Evolutionary conservation across 1,140 invertebrate genomes (phyloP).

Genomic region (Marisa cornuarietis): DNA sequence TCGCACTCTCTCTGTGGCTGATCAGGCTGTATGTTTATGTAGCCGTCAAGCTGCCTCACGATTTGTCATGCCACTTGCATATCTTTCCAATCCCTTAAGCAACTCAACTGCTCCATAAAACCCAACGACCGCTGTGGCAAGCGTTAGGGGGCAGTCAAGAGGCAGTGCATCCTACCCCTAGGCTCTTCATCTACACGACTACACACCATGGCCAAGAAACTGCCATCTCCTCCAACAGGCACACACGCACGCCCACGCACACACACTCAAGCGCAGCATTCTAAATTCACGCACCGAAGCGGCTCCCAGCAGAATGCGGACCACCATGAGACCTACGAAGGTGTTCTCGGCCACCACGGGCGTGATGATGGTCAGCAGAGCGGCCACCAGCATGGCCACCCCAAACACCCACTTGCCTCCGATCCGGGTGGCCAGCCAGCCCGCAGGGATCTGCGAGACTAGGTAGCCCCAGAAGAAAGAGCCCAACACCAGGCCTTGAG

Average conservation of each 20-base stretch:
- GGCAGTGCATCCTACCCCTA: too few relatives aligned
- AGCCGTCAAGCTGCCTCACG: too few relatives aligned
- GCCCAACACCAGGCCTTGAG: constrained; percentile 62
- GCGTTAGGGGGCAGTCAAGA: too few relatives aligned
- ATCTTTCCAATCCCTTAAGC: too few relatives aligned
- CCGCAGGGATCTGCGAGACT: constrained; percentile 64
- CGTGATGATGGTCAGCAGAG: constrained; percentile 55
- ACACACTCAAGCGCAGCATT: neutral
- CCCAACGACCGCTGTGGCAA: too few relatives aligned
- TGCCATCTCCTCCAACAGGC: neutral
- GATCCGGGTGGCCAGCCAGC: constrained; percentile 62
- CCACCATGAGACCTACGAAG: constrained; percentile 53
- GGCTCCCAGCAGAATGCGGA: constrained; percentile 60
- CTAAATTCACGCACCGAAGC: constrained; percentile 54
- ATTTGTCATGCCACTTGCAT: too few relatives aligned
- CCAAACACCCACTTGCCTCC: constrained; percentile 64
- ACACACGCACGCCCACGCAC: neutral
- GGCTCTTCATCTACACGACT: neutral
- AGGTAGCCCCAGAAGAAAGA: constrained; percentile 67
- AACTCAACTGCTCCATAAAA: too few relatives aligned
- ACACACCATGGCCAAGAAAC: neutral
- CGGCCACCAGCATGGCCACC: constrained; percentile 47
- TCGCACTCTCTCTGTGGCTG: too few relatives aligned
- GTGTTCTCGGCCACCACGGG: constrained; percentile 55
- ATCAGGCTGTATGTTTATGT: too few relatives aligned